These are phyloP conservation scores for Sebastes iracundus DNA, from an alignment of 2,797 vertebrate genomes.

Conservation along the genomic window DNA sequence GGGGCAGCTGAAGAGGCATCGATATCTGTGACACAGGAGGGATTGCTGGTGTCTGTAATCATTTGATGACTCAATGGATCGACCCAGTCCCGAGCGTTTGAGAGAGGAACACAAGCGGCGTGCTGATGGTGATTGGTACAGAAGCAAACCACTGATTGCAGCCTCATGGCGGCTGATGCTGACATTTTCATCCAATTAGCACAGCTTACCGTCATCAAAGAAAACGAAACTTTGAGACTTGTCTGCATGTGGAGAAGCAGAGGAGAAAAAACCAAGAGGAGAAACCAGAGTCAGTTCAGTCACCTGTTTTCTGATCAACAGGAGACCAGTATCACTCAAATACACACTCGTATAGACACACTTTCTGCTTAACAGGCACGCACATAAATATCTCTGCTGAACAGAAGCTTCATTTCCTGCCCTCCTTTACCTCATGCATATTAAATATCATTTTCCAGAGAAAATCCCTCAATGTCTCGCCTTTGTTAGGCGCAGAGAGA, in stretches of 20 bases:
- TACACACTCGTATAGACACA: conserved; percentile 19
- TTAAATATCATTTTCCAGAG: conserved; percentile 77
- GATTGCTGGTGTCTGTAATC: conserved; percentile 59
- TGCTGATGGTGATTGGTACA: conserved; percentile 77
- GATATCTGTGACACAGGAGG: conserved; percentile 53
- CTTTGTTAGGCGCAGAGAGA: conserved; percentile 60
- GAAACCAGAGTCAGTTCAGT: conserved; percentile 64
- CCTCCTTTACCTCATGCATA: conserved; percentile 76
- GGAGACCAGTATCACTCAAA: background rate
- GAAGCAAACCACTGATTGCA: conserved; percentile 71
- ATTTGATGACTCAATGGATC: conserved; percentile 71
- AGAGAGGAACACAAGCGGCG: conserved; percentile 59
- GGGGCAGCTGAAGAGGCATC: conserved; percentile 48
- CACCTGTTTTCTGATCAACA: conserved; percentile 43
- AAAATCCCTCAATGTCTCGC: conserved; percentile 74
- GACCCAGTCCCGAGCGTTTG: conserved; percentile 70
- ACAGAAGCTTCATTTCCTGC: conserved; percentile 79
- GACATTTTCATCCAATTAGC: conserved; percentile 79
- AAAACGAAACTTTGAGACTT: conserved; percentile 86
- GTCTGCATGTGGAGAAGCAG: conserved; percentile 77
- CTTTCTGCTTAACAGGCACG: conserved; percentile 40
- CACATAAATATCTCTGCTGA: conserved; percentile 62
- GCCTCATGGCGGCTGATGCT: conserved; percentile 61
- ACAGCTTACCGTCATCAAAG: conserved; percentile 87
- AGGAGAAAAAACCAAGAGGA: conserved; percentile 51